Base-by-base conservation (phyloP, 2,888 invertebrate species). In the Alloplasta piceator region DNA sequence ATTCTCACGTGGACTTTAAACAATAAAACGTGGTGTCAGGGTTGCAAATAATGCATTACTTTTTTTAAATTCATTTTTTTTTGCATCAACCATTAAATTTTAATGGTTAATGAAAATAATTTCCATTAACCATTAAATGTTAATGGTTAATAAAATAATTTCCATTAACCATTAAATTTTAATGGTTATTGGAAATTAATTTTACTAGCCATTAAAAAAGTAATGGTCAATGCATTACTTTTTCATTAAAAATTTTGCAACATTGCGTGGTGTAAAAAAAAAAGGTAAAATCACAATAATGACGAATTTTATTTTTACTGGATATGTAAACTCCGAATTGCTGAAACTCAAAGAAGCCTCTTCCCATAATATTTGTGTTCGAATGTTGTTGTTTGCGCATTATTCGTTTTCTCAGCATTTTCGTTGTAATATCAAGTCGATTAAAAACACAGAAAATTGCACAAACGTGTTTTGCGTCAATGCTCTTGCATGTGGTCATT, bases 321-420 rank as follows among this genome's bases (percentile, higher is more conserved):
- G 16, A 0, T 10, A 12, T 38, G 52, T n/a, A 41, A 56, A 72
- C n/a, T 50, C 43, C 63, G 39, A 61, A 70, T 70, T 68, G 52
- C 52, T 52, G 56, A 46, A 56, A 58, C n/a, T 6, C 14, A 55
- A 68, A 68, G 16, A 55, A n/a, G 26, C n/a, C 9, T 7, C 46
- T 36, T 48, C 16, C 39, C n/a, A 71, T 6, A 71, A 60, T 61
- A 61, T 71, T 71, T 60, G 61, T 14, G 7, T 46, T 36, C 52
- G 7, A 43, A n/a, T 14, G 16, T 52, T 52, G 14, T 0, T 52
- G 12, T 16, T 52, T 52, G 6, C 12, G 3, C 26, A 26, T 50
- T 12, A 12, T 43, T 56, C 36, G 6, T 52, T 48, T 48, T 48
- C n/a, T 48, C n/a, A n/a, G 9, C 5, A 38, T 16, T n/a, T 5